Percentiles rank a stretch among this genome's conserved stretches.
Conservation (phyloP, 1,140 invertebrate species). For the Pseudoatta argentina region DNA sequence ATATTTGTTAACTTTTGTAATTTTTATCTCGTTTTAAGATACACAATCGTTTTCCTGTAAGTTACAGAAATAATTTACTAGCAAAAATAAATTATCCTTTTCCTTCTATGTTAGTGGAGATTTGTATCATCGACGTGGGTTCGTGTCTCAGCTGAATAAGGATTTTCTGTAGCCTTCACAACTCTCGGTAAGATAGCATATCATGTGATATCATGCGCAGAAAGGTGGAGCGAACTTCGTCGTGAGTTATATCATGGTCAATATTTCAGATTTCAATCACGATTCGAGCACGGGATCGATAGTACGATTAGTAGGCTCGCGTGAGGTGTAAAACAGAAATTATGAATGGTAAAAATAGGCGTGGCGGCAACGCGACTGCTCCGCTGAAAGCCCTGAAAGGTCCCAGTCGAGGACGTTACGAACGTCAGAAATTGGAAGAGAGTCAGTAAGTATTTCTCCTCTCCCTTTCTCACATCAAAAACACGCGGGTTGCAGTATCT, state of each 20-base stretch:
- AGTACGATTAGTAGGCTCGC: neutral
- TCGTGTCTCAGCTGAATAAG: slow-evolving; percentile 11
- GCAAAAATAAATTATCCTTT: neutral
- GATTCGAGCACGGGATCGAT: slow-evolving; percentile 21
- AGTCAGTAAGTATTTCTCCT: neutral
- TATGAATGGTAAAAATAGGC: slow-evolving; percentile 16
- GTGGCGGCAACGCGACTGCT: neutral
- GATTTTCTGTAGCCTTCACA: neutral
- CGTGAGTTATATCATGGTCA: slow-evolving; percentile 1
- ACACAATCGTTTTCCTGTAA: neutral
- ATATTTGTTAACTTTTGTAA: too few species aligned
- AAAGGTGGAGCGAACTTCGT: neutral
- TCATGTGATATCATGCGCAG: neutral
- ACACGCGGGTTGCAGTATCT: neutral
- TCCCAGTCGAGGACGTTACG: neutral
- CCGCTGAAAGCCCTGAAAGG: too few species aligned
- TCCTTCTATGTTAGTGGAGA: neutral
- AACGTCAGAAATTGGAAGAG: neutral
- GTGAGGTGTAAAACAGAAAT: slow-evolving; percentile 28
- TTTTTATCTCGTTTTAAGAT: too few species aligned
- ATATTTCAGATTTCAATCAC: slow-evolving; percentile 20
- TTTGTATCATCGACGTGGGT: neutral
- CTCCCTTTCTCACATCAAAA: neutral
- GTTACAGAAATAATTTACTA: neutral
- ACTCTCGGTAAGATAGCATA: neutral